Conservation (phyloP, 1,140 invertebrate species). For the Zaprionus nigranus region DNA sequence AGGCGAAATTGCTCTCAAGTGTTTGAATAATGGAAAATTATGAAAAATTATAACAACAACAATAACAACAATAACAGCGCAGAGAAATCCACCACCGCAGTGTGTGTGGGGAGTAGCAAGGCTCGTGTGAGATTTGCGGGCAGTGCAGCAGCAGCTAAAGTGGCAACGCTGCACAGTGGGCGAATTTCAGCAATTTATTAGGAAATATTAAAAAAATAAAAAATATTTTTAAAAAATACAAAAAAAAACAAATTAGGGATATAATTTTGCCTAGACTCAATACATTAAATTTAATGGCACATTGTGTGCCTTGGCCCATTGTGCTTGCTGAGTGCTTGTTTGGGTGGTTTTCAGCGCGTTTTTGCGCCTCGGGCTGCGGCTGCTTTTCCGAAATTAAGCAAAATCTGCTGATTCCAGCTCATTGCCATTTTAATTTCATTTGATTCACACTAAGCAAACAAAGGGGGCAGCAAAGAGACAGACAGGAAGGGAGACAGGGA, state of each 20-base stretch:
- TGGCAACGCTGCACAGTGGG: conserved; percentile 31
- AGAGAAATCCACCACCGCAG: conserved; percentile 12
- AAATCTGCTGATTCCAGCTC: conserved; percentile 84
- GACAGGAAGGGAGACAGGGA: not conserved
- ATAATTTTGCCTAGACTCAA: not conserved
- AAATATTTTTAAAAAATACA: not conserved
- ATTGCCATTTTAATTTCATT: conserved; percentile 84
- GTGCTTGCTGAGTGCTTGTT: conserved; percentile 7
- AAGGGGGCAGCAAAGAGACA: not conserved
- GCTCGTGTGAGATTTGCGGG: conserved; percentile 55
- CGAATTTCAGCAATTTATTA: not conserved
- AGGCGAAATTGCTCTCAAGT: conserved; percentile 62
- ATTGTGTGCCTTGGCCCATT: not conserved
- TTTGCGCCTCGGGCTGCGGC: conserved; percentile 36
- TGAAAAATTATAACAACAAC: conserved; percentile 78
- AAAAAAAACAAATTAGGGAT: not conserved
- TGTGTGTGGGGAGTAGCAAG: not conserved
- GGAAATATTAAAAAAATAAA: not conserved
- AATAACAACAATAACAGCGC: conserved; percentile 22
- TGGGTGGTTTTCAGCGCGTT: conserved; percentile 25
- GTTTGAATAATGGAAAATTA: conserved; percentile 83
- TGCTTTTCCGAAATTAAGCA: conserved; percentile 67
- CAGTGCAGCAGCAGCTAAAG: conserved; percentile 39
- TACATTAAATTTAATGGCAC: not conserved
- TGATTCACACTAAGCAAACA: conserved; percentile 77